Base-by-base conservation (phyloP, 2,113 vertebrate species). In the Crotalus tigris region DNA sequence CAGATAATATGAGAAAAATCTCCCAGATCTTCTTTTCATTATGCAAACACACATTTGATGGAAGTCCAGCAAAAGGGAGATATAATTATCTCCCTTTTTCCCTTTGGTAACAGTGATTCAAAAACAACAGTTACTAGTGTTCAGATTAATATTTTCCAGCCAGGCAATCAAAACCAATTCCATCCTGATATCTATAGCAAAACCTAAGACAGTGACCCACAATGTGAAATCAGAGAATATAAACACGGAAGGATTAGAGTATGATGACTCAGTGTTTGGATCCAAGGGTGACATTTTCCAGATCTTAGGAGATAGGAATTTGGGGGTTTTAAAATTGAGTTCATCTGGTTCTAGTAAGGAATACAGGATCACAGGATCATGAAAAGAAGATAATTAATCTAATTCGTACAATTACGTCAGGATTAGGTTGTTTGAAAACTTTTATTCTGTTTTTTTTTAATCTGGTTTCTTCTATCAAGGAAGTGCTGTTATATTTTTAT, bases 241-340 rank as follows among this genome's bases (percentile, higher is more conserved):
- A 94, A 93, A 85, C 4, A 89, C 93, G 91, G 5, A 87, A 89
- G 13, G 44, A n/a, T 54, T 46, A 46, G 53, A 93, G 94, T 9
- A 0, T 0, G 58, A 3, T 89, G 1, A 3, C 58, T 90, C 8
- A 88, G 87, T 92, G 91, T 46, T 64, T 81, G 46, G 93, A 92
- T 93, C 23, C 54, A 93, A 33, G 64, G 24, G 59, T 24, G 88
- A 81, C 4, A 23, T 1, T 86, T 91, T 21, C 69, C 19, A 93
- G 86, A 1, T 61, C 0, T 54, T 3, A n/a, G 94, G 87, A 29
- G 91, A 92, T 46, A 1, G 88, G 3, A 1, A 5, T 2, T 26
- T 91, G 92, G 53, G 24, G 0, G 5, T 75, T 88, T 89, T 26
- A 0, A 75, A 0, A 90, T 94, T 92, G 49, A 29, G 10, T 21